Conservation (phyloP, 2,113 vertebrate genomes). For the Proteles cristata region DNA sequence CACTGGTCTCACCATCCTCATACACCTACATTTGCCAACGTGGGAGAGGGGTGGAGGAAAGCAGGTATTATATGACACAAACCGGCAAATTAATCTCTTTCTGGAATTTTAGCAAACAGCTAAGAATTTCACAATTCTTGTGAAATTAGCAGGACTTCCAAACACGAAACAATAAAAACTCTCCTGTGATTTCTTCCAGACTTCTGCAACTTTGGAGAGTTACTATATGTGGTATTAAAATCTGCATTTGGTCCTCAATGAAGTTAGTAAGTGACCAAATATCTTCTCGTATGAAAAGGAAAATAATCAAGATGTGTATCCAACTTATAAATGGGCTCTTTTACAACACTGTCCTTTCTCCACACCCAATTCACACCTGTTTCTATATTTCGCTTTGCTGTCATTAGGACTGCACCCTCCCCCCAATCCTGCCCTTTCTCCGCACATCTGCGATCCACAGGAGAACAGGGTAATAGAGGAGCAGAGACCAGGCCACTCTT, state of each 20-base stretch:
- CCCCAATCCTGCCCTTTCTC: conserved; percentile 15
- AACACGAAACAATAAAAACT: neutral
- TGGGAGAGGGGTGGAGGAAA: neutral
- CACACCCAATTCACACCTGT: neutral
- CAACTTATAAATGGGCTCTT: neutral
- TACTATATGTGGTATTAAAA: neutral
- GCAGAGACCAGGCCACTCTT: neutral
- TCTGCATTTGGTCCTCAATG: neutral
- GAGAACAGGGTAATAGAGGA: neutral
- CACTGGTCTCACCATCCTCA: neutral
- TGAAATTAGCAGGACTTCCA: neutral
- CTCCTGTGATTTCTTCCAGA: neutral
- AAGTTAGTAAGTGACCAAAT: neutral
- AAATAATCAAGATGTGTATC: neutral
- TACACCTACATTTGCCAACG: neutral
- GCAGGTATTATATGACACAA: neutral
- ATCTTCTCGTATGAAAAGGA: neutral
- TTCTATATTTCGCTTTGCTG: neutral
- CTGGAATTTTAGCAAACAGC: neutral
- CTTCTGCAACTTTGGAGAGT: conserved; percentile 29
- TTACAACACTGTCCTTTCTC: neutral
- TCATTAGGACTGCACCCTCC: neutral
- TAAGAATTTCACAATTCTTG: neutral
- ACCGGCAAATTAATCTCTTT: neutral
- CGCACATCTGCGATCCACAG: neutral